Evolutionary conservation across 1,140 invertebrate species (phyloP), one percentile per base, ranked within the genome.

Genomic region (Brachionus paranguensis): DNA sequence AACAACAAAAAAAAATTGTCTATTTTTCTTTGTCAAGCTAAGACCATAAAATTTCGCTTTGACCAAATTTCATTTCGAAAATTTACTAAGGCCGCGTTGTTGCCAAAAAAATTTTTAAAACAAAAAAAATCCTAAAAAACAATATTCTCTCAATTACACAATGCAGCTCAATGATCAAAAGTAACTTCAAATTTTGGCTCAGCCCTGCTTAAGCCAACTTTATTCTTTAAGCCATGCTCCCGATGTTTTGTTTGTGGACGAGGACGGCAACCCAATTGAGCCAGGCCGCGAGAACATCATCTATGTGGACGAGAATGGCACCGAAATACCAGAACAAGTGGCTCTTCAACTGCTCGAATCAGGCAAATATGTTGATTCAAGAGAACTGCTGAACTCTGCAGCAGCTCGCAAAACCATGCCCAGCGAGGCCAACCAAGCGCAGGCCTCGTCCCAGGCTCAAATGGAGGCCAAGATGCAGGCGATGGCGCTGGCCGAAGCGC

Each of bases 231-330:
- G 78, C 7, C 50, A 43, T 37, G 78, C 65, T 11, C 50, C 78
- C 4, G 78, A 64, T 76, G 78, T 81, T 8, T 68, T 81, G 27
- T 81, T 81, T 60, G 78, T 81, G 24, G 78, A 81, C 27, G 78
- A 81, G 37, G 78, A 81, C 4, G 78, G 78, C 24, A 68, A 81
- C 33, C 78, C 78, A n/a, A 81, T 81, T 12, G 78, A 81, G 78
- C 20, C 78, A 6, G 78, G 78, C 17, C 78, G 60, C 11, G 78
- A 81, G 14, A 81, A 64, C 53, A 20, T 81, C 12, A 7, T 81
- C 17, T 81, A 64, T 81, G 78, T 81, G 10, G 78, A 81, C 27
- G 78, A 81, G n/a, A 47, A 60, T 81, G 78, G 78, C 8, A 43
- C 2, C 60, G 55, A 81, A 45, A 60, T 81, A 12, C 53, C 53